A percentile compares a stretch with the other conserved stretches of the same genome.
phyloP scores from a whole-genome alignment of 1,140 invertebrate genomes.

The Ceratina japonica region DNA sequence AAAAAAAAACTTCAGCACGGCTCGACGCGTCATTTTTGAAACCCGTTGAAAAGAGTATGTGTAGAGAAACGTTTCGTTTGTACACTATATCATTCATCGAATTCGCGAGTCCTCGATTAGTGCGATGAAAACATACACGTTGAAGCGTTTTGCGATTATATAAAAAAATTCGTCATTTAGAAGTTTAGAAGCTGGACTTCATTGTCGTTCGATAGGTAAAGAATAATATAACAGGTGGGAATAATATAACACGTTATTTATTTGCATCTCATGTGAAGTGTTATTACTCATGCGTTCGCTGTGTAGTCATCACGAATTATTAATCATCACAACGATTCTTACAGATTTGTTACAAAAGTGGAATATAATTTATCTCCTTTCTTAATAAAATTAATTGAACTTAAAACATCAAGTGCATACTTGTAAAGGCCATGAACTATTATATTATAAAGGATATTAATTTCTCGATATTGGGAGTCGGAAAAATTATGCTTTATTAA shows the following conservation, averaged over 20 bases:
- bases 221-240: conserved; percentile 9
- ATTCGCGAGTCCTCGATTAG: background rate
- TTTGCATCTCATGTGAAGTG: conserved; percentile 16
- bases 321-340: background rate
- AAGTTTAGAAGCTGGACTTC: conserved; percentile 41
- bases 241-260: conserved; percentile 32
- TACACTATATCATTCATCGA: background rate
- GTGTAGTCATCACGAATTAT: background rate
- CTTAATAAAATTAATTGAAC: background rate
- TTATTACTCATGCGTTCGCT: conserved; percentile 8
- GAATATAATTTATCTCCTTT: conserved; percentile 4
- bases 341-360: conserved; percentile 10
- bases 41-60: conserved; percentile 21
- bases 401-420: background rate
- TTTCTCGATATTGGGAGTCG: background rate
- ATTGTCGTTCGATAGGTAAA: conserved; percentile 14
- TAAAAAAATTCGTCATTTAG: conserved; percentile 21
- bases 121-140: background rate
- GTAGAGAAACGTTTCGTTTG: conserved; percentile 1
- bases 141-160: conserved; percentile 8
- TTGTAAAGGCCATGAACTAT: background rate
- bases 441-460: background rate
- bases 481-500: too few relatives aligned
- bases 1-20: conserved; percentile 64
- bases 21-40: conserved; percentile 52